Base-by-base conservation (phyloP, 1,140 invertebrate genomes). In the Sycobia sp. region DNA sequence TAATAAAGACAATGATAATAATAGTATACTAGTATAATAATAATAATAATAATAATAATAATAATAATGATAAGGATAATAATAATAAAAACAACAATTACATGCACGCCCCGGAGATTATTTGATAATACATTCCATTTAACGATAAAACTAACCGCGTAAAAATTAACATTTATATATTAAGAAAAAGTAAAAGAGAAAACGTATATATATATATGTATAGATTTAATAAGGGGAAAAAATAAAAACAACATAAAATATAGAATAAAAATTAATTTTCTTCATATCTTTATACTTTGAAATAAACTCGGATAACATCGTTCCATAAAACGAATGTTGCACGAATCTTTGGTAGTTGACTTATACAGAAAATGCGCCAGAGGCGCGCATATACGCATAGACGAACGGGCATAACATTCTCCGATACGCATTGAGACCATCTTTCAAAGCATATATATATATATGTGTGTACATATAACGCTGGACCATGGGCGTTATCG, bases 321-420 rank as follows among this genome's bases (percentile, higher is more conserved):
- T 32, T 59, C 16, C 34, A 39, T 38, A 59, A 38, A 55, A n/a
- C n/a, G 38, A 63, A 63, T 63, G 56, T 59, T 50, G 44, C 51
- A 63, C 44, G 54, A 63, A 63, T 63, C 62, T 63, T 63, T 63
- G 62, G 62, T 63, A 63, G 54, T 18, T 57, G 62, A 57, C 54
- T 63, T 63, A 44, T n/a, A n/a, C n/a, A n/a, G n/a, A n/a, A n/a
- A n/a, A n/a, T n/a, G n/a, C n/a, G n/a, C n/a, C n/a, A n/a, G n/a
- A n/a, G n/a, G n/a, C n/a, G n/a, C n/a, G n/a, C n/a, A n/a, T n/a
- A n/a, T n/a, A n/a, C n/a, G n/a, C n/a, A n/a, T n/a, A n/a, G n/a
- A n/a, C n/a, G n/a, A n/a, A n/a, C n/a, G n/a, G n/a, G n/a, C n/a
- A n/a, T n/a, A n/a, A n/a, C n/a, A n/a, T n/a, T n/a, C n/a, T n/a